Evolutionary conservation across 2,113 vertebrate species (phyloP).

Genomic region (Verasper variegatus): DNA sequence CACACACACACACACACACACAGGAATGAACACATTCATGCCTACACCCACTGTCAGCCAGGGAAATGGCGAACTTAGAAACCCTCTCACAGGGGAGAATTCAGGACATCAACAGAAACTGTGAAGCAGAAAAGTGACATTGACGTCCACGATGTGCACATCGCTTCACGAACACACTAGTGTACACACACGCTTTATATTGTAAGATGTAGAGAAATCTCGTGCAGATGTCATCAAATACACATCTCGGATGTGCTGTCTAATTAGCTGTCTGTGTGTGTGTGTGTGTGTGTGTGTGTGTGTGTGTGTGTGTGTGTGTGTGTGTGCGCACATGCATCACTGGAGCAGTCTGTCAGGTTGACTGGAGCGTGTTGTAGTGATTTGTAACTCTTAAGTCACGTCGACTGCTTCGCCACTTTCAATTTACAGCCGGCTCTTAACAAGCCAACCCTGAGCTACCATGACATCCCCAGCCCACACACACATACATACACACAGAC

Average conservation of each 20-base stretch:
- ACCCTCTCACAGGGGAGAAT: conserved; percentile 12
- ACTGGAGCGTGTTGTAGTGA: conserved; percentile 69
- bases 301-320: conserved; percentile 7
- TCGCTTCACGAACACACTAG: background rate
- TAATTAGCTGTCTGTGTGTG: conserved; percentile 51
- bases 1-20: conserved; percentile 1
- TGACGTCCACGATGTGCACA: background rate
- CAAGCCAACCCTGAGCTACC: conserved; percentile 28
- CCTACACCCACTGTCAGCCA: conserved; percentile 6
- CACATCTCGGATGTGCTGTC: conserved; percentile 20
- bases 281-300: conserved; percentile 11
- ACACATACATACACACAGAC: background rate
- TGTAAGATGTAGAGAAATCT: background rate
- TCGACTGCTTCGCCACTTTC: conserved; percentile 73
- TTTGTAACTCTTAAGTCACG: conserved; percentile 76
- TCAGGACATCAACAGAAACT: conserved; percentile 18
- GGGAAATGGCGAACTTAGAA: conserved; percentile 37
- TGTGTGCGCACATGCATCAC: conserved; percentile 19
- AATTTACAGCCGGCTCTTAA: conserved; percentile 68
- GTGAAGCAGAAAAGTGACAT: conserved; percentile 32
- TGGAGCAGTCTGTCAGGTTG: conserved; percentile 62
- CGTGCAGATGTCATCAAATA: conserved; percentile 39
- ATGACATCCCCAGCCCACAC: conserved; percentile 3
- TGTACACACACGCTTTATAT: background rate
- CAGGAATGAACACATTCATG: too few relatives aligned